Percentiles rank a stretch among this genome's conserved stretches.
Evolutionary conservation across 2,113 vertebrate species (phyloP).

Genomic region (Capricornis sumatraensis): DNA sequence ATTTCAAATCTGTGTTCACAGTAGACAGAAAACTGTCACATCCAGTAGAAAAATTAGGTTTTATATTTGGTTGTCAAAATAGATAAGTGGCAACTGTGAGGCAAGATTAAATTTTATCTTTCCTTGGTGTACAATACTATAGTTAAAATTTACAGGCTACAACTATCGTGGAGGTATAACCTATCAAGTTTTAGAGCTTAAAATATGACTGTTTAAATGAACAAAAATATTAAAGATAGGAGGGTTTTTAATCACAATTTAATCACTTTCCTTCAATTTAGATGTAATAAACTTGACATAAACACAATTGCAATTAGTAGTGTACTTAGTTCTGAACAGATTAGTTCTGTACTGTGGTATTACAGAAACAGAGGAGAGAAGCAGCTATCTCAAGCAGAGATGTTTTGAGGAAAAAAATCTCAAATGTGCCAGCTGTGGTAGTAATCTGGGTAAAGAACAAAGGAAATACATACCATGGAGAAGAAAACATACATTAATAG

Average conservation of each 20-base stretch:
- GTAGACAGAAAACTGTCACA: neutral
- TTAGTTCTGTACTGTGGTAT: neutral
- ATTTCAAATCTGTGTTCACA: neutral
- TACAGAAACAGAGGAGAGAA: neutral
- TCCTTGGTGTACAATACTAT: neutral
- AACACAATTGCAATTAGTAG: neutral
- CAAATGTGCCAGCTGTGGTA: neutral
- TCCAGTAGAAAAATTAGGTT: neutral
- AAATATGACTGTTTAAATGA: neutral
- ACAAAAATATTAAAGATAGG: conserved; percentile 1
- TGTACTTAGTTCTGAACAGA: no score
- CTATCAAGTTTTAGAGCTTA: neutral
- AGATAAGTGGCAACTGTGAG: neutral
- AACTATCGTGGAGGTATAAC: neutral
- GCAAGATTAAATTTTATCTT: conserved; percentile 41
- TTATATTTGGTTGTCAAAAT: neutral
- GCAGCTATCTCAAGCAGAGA: neutral
- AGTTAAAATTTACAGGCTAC: neutral
- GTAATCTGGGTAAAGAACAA: neutral
- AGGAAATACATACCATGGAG: neutral
- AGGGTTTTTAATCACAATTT: neutral
- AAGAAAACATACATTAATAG: neutral
- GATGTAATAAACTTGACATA: neutral
- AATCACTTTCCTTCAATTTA: neutral
- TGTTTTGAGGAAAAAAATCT: neutral